phyloP scores from a whole-genome alignment of 2,888 invertebrate genomes.

The Heliconius hortense region DNA sequence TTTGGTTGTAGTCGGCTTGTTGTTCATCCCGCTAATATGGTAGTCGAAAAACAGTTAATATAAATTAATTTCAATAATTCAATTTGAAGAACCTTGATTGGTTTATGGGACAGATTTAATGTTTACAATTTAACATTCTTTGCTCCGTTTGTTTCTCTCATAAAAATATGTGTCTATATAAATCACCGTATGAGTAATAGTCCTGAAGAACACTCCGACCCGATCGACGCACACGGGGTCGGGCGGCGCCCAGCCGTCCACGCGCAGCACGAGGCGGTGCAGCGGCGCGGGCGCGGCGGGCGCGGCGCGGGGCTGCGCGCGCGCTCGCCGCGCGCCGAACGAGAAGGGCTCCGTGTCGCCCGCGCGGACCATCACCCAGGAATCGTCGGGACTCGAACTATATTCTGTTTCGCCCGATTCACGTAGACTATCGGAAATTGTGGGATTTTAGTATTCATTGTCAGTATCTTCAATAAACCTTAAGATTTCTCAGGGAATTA shows the following conservation, averaged over 20 bases:
- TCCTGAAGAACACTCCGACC: conserved; percentile 96
- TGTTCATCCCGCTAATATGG: too few species aligned
- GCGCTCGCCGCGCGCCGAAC: conserved; percentile 85
- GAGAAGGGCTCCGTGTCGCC: conserved; percentile 92
- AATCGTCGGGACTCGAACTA: conserved; percentile 71
- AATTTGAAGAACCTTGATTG: too few species aligned
- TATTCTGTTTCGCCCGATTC: conserved; percentile 50
- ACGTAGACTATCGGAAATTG: conserved; percentile 49
- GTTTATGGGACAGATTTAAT: background rate
- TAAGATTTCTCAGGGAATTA: too few species aligned
- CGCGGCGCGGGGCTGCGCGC: conserved; percentile 85
- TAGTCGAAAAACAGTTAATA: too few species aligned
- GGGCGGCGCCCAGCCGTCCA: conserved; percentile 94
- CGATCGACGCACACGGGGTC: conserved; percentile 97
- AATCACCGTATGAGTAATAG: conserved; percentile 61
- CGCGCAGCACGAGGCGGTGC: conserved; percentile 93
- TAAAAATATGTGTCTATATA: background rate
- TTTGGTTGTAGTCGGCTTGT: too few species aligned
- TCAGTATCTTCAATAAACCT: too few species aligned
- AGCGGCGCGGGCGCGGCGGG: conserved; percentile 88
- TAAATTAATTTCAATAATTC: too few species aligned
- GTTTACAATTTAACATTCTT: background rate
- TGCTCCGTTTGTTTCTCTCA: background rate
- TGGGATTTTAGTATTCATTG: background rate
- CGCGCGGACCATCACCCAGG: conserved; percentile 88